phyloP scores from a whole-genome alignment of 2,888 invertebrate genomes.

The Mechanitis mazaeus region DNA sequence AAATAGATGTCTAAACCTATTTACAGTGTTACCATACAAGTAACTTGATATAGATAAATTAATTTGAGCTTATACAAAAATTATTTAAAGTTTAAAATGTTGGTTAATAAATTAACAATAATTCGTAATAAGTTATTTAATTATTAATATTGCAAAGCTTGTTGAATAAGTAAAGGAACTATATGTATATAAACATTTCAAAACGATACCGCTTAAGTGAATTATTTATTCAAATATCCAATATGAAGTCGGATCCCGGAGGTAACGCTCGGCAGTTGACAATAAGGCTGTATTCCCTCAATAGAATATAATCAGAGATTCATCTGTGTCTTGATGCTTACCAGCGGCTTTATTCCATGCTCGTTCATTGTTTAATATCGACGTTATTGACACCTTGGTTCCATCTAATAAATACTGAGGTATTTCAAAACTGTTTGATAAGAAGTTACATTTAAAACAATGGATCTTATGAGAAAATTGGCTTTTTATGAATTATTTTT shows the following conservation, averaged over 20 bases:
- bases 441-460: neutral
- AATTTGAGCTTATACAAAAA: no score
- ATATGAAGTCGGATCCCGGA: slow-evolving; percentile 17
- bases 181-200: slow-evolving; percentile 12
- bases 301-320: slow-evolving; percentile 44
- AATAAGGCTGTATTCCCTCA: slow-evolving; percentile 26
- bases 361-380: slow-evolving; percentile 28
- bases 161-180: neutral
- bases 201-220: slow-evolving; percentile 18
- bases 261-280: slow-evolving; percentile 16
- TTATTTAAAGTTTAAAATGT: no score
- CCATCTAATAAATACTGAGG: neutral
- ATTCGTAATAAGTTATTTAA: no score
- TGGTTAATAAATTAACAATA: no score
- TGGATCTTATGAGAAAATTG: no score
- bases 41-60: no score
- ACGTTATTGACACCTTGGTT: slow-evolving; percentile 11
- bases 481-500: no score
- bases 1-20: no score
- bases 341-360: slow-evolving; percentile 37
- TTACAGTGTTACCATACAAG: no score
- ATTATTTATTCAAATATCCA: slow-evolving; percentile 28
- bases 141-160: no score
- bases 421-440: neutral
- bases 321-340: slow-evolving; percentile 42